Conservation (phyloP, 2,888 invertebrate genomes). For the Xanthostigma xanthostigma region DNA sequence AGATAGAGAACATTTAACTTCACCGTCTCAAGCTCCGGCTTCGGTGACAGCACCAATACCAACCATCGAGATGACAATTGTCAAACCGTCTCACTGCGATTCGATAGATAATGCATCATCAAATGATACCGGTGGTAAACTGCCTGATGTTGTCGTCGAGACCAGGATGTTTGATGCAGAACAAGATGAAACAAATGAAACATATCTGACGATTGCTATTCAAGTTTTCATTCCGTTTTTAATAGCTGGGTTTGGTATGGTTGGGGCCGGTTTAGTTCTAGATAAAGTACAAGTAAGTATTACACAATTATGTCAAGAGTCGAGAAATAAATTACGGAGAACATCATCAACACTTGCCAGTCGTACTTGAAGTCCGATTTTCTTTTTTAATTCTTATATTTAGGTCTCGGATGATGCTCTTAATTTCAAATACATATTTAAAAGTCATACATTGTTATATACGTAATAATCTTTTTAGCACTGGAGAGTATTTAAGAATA, state of each 20-base stretch:
- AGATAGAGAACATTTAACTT: no score
- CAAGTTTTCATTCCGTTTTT: constrained; percentile 59
- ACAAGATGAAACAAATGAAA: constrained; percentile 32
- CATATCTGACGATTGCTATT: constrained; percentile 42
- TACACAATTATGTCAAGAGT: not conserved
- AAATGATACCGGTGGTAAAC: constrained; percentile 20
- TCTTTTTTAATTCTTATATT: not conserved
- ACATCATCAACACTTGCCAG: not conserved
- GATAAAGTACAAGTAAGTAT: constrained; percentile 49
- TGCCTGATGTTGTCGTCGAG: constrained; percentile 39
- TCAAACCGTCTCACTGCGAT: no score
- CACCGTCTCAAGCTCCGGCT: no score
- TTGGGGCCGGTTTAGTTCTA: constrained; percentile 59
- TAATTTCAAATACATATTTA: not conserved
- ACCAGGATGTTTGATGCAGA: constrained; percentile 29
- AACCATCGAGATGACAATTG: no score
- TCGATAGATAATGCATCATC: no score
- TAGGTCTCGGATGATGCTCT: not conserved
- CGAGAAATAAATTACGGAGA: not conserved
- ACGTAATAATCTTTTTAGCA: constrained; percentile 33
- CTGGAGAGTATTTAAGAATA: constrained; percentile 53
- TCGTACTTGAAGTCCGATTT: not conserved
- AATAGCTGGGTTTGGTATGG: constrained; percentile 65
- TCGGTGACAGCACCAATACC: no score
- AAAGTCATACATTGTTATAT: not conserved